A percentile compares a stretch with the other conserved stretches of the same genome.
Conservation (phyloP, 2,113 vertebrate species). For the Hepsetus odoe region DNA sequence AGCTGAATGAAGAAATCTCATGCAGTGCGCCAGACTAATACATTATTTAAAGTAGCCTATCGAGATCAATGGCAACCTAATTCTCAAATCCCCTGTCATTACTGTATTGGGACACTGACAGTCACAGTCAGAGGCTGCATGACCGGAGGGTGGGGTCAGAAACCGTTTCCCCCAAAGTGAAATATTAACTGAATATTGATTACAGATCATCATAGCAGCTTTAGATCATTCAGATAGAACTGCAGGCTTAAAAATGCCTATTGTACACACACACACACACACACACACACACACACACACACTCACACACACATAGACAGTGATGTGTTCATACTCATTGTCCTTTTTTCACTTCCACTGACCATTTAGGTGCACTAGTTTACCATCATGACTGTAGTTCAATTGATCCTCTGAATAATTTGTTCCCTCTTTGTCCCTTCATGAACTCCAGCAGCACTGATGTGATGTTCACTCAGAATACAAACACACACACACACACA, state of each 20-base stretch:
- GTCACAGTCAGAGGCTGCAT: conserved; percentile 45
- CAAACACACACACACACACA: too few species aligned
- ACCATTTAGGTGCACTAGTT: too few species aligned
- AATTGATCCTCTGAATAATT: too few species aligned
- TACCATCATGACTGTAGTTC: too few species aligned
- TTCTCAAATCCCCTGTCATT: conserved; percentile 54
- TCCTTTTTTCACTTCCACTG: too few species aligned
- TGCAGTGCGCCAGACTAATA: conserved; percentile 53
- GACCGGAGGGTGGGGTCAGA: not conserved
- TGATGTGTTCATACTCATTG: too few species aligned
- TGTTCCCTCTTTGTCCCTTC: too few species aligned
- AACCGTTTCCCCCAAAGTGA: conserved; percentile 33
- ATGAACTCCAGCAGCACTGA: too few species aligned
- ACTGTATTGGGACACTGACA: conserved; percentile 16
- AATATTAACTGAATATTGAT: conserved; percentile 53
- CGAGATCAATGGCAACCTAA: conserved; percentile 60
- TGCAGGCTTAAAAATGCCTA: not conserved
- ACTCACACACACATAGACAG: not conserved
- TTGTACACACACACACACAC: not conserved
- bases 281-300: not conserved
- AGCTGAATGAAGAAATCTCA: conserved; percentile 50
- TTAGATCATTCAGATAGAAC: not conserved
- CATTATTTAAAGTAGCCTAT: conserved; percentile 66
- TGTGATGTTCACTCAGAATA: too few species aligned
- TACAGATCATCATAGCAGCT: not conserved